phyloP scores from a whole-genome alignment of 2,888 invertebrate genomes.

The Drosophila sordidula region DNA sequence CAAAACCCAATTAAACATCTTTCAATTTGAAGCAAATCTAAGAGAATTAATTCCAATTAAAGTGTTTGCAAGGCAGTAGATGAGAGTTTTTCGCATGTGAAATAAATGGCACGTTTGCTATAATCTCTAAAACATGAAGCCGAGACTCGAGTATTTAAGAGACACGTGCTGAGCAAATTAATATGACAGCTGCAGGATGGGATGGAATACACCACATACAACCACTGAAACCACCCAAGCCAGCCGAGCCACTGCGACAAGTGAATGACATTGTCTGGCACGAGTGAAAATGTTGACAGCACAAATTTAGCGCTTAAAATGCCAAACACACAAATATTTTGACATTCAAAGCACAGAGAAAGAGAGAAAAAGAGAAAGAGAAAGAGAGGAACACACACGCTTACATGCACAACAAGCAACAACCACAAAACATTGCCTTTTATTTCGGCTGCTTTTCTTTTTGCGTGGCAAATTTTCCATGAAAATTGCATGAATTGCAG shows the following conservation, averaged over 20 bases:
- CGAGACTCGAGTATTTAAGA: slow-evolving; percentile 46
- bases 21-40: neutral
- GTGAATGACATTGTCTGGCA: slow-evolving; percentile 39
- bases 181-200: slow-evolving; percentile 43
- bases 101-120: slow-evolving; percentile 36
- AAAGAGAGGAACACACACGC: slow-evolving; percentile 17
- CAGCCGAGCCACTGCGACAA: slow-evolving; percentile 16
- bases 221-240: neutral
- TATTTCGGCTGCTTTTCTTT: slow-evolving; percentile 33
- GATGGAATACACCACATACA: slow-evolving; percentile 3
- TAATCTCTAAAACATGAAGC: slow-evolving; percentile 63
- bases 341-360: slow-evolving; percentile 71
- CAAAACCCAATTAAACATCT: neutral
- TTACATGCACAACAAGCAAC: slow-evolving; percentile 32
- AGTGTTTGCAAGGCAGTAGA: neutral
- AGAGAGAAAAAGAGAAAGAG: neutral
- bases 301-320: slow-evolving; percentile 80
- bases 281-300: slow-evolving; percentile 70
- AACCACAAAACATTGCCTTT: slow-evolving; percentile 7
- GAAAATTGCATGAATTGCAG: slow-evolving; percentile 82
- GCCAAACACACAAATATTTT: slow-evolving; percentile 79
- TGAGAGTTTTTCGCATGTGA: neutral
- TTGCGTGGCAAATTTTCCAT: slow-evolving; percentile 75
- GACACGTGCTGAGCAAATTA: slow-evolving; percentile 72
- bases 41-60: neutral